These are phyloP conservation scores for Vombatus ursinus DNA, from an alignment of 2,113 vertebrate species.

Conservation along the genomic window DNA sequence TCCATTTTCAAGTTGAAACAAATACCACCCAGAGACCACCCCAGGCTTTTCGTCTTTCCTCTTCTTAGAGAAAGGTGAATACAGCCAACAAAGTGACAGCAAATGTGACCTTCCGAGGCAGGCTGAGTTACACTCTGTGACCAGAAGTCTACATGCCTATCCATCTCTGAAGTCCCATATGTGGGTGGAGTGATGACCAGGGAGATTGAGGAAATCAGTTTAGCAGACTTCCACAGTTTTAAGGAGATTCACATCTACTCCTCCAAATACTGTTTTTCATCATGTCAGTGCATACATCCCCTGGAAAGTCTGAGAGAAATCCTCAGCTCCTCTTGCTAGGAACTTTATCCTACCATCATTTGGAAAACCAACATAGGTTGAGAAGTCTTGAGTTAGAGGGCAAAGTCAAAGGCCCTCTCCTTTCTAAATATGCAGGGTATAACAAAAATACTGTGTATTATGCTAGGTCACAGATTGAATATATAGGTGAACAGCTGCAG, in stretches of 20 bases:
- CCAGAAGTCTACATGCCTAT: constrained; percentile 56
- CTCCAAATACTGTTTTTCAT: background rate
- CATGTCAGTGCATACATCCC: background rate
- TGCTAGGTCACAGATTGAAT: background rate
- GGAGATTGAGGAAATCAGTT: background rate
- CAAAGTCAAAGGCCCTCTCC: constrained; percentile 28
- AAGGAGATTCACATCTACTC: background rate
- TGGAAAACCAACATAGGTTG: constrained; percentile 45
- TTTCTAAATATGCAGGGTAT: constrained; percentile 2
- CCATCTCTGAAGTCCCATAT: background rate
- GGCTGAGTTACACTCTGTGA: constrained; percentile 10
- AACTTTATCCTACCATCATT: background rate
- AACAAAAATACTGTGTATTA: background rate
- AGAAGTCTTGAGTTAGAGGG: background rate
- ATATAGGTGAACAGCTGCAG: background rate
- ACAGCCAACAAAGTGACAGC: constrained; percentile 60
- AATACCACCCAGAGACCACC: constrained; percentile 74
- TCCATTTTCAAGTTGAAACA: constrained; percentile 72
- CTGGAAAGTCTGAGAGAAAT: constrained; percentile 41
- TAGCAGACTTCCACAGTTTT: background rate
- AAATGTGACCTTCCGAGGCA: constrained; percentile 68
- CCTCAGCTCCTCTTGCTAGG: background rate
- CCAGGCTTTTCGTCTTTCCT: constrained; percentile 69
- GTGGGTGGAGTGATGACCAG: background rate
- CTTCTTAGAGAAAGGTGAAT: constrained; percentile 53